A percentile compares a stretch with the other conserved stretches of the same genome.
Conservation (phyloP, 2,113 vertebrate genomes). For the Noturus placidus region DNA sequence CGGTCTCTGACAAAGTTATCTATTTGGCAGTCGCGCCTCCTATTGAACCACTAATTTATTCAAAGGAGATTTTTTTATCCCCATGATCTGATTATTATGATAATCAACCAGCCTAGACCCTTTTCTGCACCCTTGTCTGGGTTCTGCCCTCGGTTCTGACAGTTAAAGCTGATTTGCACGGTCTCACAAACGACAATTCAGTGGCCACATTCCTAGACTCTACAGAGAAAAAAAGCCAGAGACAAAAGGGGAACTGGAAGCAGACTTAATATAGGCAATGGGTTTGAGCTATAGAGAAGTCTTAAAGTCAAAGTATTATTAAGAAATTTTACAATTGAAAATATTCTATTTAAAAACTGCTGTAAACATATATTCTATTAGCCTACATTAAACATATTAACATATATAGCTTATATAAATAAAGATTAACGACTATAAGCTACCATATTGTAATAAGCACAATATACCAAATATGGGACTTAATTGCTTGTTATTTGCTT, state of each 20-base stretch:
- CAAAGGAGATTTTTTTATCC: constrained; percentile 82
- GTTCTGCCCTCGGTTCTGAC: constrained; percentile 71
- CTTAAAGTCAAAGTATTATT: constrained; percentile 69
- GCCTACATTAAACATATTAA: not conserved
- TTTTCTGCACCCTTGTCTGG: constrained; percentile 71
- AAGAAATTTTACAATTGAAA: constrained; percentile 22
- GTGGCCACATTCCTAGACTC: constrained; percentile 76
- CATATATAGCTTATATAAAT: not conserved
- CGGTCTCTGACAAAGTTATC: constrained; percentile 77
- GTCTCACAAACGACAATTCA: constrained; percentile 65
- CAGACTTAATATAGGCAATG: constrained; percentile 68
- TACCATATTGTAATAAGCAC: not conserved
- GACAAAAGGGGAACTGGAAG: constrained; percentile 67
- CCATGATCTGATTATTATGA: constrained; percentile 78
- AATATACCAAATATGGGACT: not conserved
- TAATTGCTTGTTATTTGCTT: not conserved
- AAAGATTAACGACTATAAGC: not conserved
- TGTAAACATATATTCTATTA: not conserved
- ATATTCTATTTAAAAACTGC: not conserved
- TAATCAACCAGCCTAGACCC: constrained; percentile 70
- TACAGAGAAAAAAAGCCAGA: constrained; percentile 63
- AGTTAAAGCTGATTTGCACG: constrained; percentile 81
- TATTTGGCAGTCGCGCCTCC: constrained; percentile 81
- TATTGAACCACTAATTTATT: constrained; percentile 82
- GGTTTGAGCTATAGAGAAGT: constrained; percentile 58